phyloP scores from a whole-genome alignment of 1,140 invertebrate genomes.

The Metaphire vulgaris region DNA sequence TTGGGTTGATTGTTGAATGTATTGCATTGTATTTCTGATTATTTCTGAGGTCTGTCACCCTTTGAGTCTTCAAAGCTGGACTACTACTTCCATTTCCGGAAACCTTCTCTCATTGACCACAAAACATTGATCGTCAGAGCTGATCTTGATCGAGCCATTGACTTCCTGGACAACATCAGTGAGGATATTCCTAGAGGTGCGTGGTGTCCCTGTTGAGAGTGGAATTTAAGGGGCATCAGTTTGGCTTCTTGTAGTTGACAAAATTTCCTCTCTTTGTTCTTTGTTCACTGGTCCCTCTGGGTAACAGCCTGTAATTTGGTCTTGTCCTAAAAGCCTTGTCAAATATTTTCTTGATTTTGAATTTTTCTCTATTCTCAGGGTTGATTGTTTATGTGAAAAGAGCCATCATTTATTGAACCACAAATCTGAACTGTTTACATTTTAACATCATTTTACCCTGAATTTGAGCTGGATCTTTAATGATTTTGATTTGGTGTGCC shows the following conservation, averaged over 20 bases:
- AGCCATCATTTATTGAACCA: no score
- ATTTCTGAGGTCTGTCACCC: slow-evolving; percentile 42
- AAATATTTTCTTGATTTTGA: background rate
- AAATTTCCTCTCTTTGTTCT: background rate
- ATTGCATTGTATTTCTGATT: no score
- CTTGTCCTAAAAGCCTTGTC: background rate
- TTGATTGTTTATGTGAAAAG: no score
- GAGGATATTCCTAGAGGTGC: slow-evolving; percentile 53
- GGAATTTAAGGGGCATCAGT: background rate
- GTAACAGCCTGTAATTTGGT: background rate
- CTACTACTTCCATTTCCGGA: slow-evolving; percentile 52
- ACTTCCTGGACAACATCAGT: slow-evolving; percentile 52
- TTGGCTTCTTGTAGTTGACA: background rate
- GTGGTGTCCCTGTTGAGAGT: background rate
- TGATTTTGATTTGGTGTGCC: no score
- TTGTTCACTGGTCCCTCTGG: background rate
- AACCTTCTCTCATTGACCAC: slow-evolving; percentile 40
- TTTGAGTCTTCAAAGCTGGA: slow-evolving; percentile 49
- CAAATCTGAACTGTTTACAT: no score
- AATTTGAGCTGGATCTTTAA: no score
- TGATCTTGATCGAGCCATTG: slow-evolving; percentile 50
- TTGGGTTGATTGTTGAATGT: no score
- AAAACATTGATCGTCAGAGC: slow-evolving; percentile 45
- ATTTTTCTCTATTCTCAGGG: background rate
- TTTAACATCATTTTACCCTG: no score